Evolutionary conservation across 2,113 vertebrate species (phyloP).

Genomic region (Marmota flaviventris): DNA sequence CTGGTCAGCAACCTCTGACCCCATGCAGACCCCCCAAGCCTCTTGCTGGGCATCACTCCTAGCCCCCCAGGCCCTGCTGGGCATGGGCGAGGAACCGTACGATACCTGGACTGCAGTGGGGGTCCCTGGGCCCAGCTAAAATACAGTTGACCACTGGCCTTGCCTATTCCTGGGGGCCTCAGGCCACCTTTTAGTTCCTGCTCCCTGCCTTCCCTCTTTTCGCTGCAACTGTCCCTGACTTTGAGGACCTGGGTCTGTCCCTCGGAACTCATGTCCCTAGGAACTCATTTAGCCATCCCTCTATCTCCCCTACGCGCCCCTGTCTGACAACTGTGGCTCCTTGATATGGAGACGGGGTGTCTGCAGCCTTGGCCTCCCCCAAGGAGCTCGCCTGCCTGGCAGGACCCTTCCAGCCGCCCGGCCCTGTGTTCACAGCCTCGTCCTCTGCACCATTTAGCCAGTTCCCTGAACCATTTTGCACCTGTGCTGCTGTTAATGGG

Average conservation of each 20-base stretch:
- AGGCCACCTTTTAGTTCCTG: neutral
- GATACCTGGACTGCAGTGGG: fast-evolving
- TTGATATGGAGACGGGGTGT: neutral
- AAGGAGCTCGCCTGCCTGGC: neutral
- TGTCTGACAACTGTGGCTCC: too few species aligned
- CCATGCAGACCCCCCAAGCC: fast-evolving
- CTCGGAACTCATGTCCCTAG: neutral
- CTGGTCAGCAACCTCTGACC: neutral
- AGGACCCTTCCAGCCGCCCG: fast-evolving
- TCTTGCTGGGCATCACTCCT: fast-evolving
- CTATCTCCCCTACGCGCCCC: neutral
- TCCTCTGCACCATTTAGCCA: fast-evolving
- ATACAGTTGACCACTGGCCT: too few species aligned
- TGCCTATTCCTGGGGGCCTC: neutral
- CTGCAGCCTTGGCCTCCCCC: neutral
- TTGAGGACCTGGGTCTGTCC: neutral
- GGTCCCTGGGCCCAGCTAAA: neutral
- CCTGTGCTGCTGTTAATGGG: fast-evolving
- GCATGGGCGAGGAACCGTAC: neutral
- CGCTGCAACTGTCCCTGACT: neutral
- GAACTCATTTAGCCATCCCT: neutral
- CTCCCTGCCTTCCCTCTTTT: neutral
- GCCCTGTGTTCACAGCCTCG: neutral
- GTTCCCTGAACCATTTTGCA: neutral
- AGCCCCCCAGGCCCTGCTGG: neutral